Conservation (phyloP, 2,888 invertebrate species). For the Smittia aterrima region DNA sequence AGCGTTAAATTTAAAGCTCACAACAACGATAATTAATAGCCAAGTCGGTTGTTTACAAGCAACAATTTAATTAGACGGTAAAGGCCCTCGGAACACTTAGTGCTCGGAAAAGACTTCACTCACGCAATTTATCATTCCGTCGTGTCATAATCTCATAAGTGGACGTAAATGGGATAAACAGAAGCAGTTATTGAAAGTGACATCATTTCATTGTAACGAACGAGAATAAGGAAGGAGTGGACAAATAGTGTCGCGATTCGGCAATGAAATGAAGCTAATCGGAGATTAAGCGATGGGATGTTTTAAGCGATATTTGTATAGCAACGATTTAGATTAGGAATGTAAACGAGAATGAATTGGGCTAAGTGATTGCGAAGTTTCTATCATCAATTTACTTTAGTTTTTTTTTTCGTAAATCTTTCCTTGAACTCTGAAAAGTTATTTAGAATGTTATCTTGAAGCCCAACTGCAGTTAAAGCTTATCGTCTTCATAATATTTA, state of each 20-base stretch:
- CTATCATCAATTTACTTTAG: too few relatives aligned
- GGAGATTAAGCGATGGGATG: too few relatives aligned
- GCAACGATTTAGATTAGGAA: too few relatives aligned
- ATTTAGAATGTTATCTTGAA: neutral
- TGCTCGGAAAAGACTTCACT: too few relatives aligned
- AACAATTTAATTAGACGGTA: neutral
- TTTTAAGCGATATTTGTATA: too few relatives aligned
- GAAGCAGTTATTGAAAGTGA: neutral
- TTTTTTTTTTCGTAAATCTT: too few relatives aligned
- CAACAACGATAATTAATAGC: neutral
- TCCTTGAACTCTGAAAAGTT: too few relatives aligned
- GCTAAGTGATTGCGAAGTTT: too few relatives aligned
- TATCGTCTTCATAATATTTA: constrained; percentile 2
- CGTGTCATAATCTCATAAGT: constrained; percentile 2
- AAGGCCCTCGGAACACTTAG: too few relatives aligned
- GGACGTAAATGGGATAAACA: constrained; percentile 11
- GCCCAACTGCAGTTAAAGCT: neutral
- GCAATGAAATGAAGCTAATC: too few relatives aligned
- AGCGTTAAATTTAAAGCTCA: constrained; percentile 2
- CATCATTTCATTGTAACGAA: constrained; percentile 11
- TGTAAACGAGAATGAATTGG: too few relatives aligned
- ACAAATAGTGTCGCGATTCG: neutral
- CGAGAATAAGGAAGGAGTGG: neutral
- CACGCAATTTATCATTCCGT: constrained; percentile 7
- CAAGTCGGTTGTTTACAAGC: neutral